Conservation (phyloP, 2,797 vertebrate genomes). For the Brotula barbata region DNA sequence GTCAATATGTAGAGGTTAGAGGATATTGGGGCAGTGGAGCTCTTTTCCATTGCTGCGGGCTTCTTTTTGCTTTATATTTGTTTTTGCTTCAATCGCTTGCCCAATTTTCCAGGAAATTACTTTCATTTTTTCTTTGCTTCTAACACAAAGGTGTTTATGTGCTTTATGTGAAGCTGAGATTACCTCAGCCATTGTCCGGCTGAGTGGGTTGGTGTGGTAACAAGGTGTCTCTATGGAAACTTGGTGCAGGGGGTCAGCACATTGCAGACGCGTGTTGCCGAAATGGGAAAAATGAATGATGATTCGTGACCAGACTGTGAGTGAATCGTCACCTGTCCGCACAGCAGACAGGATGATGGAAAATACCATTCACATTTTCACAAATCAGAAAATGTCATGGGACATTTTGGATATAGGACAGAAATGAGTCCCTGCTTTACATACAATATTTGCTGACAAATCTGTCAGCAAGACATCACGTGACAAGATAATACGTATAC, state of each 20-base stretch:
- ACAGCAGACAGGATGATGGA: no score
- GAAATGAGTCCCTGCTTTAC: no score
- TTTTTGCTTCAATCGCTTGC: conserved; percentile 42
- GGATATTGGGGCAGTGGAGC: conserved; percentile 53
- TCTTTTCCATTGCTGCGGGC: conserved; percentile 15
- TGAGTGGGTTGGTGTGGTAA: conserved; percentile 37
- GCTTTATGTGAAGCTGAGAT: conserved; percentile 57
- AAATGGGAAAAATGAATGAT: conserved; percentile 55
- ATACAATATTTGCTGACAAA: no score
- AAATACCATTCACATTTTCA: no score
- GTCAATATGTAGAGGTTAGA: conserved; percentile 40
- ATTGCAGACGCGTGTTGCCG: conserved; percentile 37
- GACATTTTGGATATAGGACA: no score
- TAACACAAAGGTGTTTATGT: conserved; percentile 62
- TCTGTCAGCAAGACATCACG: no score
- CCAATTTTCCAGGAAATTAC: conserved; percentile 52
- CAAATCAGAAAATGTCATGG: no score
- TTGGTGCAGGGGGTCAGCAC: conserved; percentile 60
- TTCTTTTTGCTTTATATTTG: conserved; percentile 38
- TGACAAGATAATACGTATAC: no score
- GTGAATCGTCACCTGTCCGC: conserved; percentile 20
- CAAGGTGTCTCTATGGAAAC: conserved; percentile 64
- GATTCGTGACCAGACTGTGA: conserved; percentile 35
- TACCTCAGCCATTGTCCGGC: conserved; percentile 59
- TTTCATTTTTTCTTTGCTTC: conserved; percentile 42